A percentile compares a stretch with the other conserved stretches of the same genome.
phyloP scores from a whole-genome alignment of 2,797 vertebrate genomes.

The Rhinogobio ventralis region DNA sequence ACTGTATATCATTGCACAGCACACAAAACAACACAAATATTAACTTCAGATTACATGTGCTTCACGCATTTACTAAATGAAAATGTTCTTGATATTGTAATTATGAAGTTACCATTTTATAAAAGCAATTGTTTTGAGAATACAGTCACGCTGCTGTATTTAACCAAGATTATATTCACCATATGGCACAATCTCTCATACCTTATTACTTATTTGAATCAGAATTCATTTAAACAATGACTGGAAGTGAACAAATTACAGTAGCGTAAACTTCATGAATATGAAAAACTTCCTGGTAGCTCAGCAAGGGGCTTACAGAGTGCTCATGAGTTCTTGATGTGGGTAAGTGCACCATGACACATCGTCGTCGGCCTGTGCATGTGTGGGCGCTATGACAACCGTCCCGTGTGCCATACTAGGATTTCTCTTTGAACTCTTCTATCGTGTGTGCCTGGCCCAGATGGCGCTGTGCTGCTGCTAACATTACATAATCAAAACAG shows the following conservation, averaged over 20 bases:
- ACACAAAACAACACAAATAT: background rate
- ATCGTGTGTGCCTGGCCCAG: constrained; percentile 69
- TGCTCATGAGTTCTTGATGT: background rate
- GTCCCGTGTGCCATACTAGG: constrained; percentile 43
- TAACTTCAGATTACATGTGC: background rate
- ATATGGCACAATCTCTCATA: background rate
- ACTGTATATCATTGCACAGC: background rate
- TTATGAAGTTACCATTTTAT: background rate
- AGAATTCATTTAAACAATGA: background rate
- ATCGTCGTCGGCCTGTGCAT: constrained; percentile 4
- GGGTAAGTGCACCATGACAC: constrained; percentile 11
- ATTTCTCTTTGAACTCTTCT: constrained; percentile 72
- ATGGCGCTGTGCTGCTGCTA: constrained; percentile 71
- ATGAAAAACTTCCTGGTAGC: constrained; percentile 21
- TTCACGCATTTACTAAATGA: background rate
- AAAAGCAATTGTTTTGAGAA: background rate
- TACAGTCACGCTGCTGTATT: background rate
- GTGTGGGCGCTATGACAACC: constrained; percentile 14
- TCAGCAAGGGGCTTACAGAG: constrained; percentile 18
- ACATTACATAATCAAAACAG: constrained; percentile 75
- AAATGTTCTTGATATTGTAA: background rate
- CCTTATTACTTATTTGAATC: background rate
- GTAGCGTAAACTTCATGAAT: background rate
- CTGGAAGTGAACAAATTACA: background rate
- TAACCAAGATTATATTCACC: background rate